Percentiles rank a stretch among this genome's conserved stretches.
Evolutionary conservation across 2,113 vertebrate species (phyloP).

Genomic region (Camelus dromedarius): DNA sequence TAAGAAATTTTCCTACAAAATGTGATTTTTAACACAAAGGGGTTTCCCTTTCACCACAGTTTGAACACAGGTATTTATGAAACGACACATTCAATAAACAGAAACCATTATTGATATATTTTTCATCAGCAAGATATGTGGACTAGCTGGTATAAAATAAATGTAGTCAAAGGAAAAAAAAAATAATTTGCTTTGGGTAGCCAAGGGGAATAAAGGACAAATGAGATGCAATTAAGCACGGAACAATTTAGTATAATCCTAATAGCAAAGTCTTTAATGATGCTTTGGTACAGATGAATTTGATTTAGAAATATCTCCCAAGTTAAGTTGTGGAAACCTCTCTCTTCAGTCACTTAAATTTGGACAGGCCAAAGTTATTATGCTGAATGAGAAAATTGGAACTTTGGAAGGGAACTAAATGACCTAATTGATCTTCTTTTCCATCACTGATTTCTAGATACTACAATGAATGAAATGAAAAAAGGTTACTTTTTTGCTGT

Average conservation of each 20-base stretch:
- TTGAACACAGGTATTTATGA: slow-evolving; percentile 18
- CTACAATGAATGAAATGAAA: slow-evolving; percentile 64
- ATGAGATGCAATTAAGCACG: slow-evolving; percentile 81
- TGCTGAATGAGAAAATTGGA: slow-evolving; percentile 79
- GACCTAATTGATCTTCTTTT: slow-evolving; percentile 82
- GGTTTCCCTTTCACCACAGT: not conserved
- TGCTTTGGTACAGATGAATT: slow-evolving; percentile 81
- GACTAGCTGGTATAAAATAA: slow-evolving; percentile 66
- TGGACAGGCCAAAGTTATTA: slow-evolving; percentile 82
- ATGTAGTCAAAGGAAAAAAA: slow-evolving; percentile 59
- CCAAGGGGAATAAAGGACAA: slow-evolving; percentile 78
- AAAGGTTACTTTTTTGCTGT: slow-evolving; percentile 63
- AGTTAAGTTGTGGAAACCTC: slow-evolving; percentile 78
- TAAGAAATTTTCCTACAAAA: not conserved
- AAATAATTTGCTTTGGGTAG: slow-evolving; percentile 70
- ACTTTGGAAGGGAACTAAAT: slow-evolving; percentile 77
- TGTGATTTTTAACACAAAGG: not conserved
- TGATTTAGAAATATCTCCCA: slow-evolving; percentile 80
- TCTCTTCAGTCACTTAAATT: slow-evolving; percentile 81
- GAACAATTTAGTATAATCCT: slow-evolving; percentile 79
- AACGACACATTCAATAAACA: slow-evolving; percentile 38
- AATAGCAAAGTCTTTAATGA: slow-evolving; percentile 81
- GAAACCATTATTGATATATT: slow-evolving; percentile 42
- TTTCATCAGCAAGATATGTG: slow-evolving; percentile 64
- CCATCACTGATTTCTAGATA: slow-evolving; percentile 72